phyloP scores from a whole-genome alignment of 53 echinoderm and acorn worm genomes.

The Pentamera pediparva region DNA sequence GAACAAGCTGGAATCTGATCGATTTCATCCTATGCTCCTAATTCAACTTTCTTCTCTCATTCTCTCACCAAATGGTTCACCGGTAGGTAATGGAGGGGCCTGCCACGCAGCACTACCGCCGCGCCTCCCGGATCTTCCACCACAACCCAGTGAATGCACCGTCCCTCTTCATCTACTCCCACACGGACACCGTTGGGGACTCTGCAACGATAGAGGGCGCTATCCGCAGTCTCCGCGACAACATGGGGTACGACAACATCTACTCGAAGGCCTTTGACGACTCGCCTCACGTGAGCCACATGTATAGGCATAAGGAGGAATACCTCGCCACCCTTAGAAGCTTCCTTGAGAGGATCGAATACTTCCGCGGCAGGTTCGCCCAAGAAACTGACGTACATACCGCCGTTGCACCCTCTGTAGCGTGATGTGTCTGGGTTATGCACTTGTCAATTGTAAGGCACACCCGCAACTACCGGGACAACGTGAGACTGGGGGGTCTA shows the following conservation, averaged over 20 bases:
- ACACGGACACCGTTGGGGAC: slow-evolving; percentile 73
- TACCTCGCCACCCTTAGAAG: slow-evolving; percentile 51
- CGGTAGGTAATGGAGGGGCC: slow-evolving; percentile 41
- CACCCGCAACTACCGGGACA: too few relatives aligned
- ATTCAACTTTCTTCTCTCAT: too few relatives aligned
- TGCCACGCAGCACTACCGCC: slow-evolving; percentile 57
- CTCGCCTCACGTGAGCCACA: slow-evolving; percentile 86
- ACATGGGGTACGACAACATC: slow-evolving; percentile 69
- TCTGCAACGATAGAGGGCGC: slow-evolving; percentile 47
- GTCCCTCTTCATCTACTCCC: slow-evolving; percentile 82
- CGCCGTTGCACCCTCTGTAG: too few relatives aligned
- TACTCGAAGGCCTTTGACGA: slow-evolving; percentile 75
- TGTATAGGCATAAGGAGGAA: slow-evolving; percentile 75
- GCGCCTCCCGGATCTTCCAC: slow-evolving; percentile 63
- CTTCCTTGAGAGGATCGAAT: slow-evolving; percentile 55
- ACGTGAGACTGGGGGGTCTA: too few relatives aligned
- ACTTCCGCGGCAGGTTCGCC: slow-evolving; percentile 43
- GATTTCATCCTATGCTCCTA: too few relatives aligned
- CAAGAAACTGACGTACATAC: too few relatives aligned
- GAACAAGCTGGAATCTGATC: too few relatives aligned
- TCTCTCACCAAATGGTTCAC: too few relatives aligned
- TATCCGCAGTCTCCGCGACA: slow-evolving; percentile 41
- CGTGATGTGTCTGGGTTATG: too few relatives aligned
- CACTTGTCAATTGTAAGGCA: too few relatives aligned
- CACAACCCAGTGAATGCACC: slow-evolving; percentile 74